Evolutionary conservation across 1,140 invertebrate genomes (phyloP), one percentile per base, ranked within the genome.

Genomic region (Heliconius congener): DNA sequence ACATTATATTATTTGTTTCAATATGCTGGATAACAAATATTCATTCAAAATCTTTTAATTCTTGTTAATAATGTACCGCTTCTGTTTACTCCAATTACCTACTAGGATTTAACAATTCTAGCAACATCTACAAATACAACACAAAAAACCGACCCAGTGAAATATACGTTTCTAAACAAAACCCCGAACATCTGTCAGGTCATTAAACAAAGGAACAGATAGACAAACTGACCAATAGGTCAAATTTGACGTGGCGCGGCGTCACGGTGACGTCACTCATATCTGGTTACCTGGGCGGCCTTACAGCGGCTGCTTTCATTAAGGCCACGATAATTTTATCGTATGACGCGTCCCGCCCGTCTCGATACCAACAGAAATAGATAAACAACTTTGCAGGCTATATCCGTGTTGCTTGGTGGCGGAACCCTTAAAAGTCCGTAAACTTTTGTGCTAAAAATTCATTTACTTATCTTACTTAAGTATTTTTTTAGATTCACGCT

Each of bases 271-370:
- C 93, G 91, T 93, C 90, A 93, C 86, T 23, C 79, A 87, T 88
- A 82, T 93, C 88, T 79, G 86, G 86, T 93, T 92, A 91, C 92
- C 89, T 90, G 88, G 52, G 52, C 77, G 82, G 80, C 82, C 82
- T 83, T 83, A 81, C 81, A 78, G 73, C 78, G 46, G 82, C 73
- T 83, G 84, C 81, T 87, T 88, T 91, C 88, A 93, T 91, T 91
- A 93, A 91, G 90, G 89, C 84, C 90, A 83, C 81, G 91, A 90
- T 93, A 93, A 93, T 90, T 90, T 93, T 92, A 92, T 92, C 88
- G 81, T 81, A 88, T 93, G 90, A 93, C 90, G 90, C 78, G 78
- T 82, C 78, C 50, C 71, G 84, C 87, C 37, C 78, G 76, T 80
- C 74, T 71, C 52, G 42, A 66, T 70, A 78, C 73, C 77, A 76